Percentiles rank a stretch among this genome's conserved stretches.
Conservation (phyloP, 2,113 vertebrate genomes). For the Brevimyrus niger region DNA sequence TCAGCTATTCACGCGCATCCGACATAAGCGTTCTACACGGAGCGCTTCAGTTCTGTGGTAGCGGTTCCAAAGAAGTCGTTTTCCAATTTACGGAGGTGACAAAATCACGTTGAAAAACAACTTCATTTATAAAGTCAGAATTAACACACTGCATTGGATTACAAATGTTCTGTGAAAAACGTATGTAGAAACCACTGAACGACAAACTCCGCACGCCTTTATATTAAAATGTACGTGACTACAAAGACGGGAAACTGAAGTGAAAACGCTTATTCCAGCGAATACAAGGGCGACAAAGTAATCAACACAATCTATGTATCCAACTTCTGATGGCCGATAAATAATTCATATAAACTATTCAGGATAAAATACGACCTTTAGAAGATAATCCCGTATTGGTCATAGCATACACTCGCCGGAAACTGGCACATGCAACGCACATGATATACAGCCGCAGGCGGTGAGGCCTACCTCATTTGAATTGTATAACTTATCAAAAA, state of each 20-base stretch:
- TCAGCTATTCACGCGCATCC: slow-evolving; percentile 46
- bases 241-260: not conserved
- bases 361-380: not conserved
- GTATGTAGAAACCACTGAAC: not conserved
- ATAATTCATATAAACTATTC: not conserved
- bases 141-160: not conserved
- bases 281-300: not conserved
- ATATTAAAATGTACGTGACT: not conserved
- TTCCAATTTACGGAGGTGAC: not conserved
- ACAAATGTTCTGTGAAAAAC: not conserved
- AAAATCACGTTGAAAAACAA: not conserved
- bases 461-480: not conserved
- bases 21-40: slow-evolving; percentile 19
- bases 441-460: not conserved
- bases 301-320: not conserved
- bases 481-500: not conserved
- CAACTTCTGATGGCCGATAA: not conserved
- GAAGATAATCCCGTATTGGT: not conserved
- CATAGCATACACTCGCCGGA: not conserved
- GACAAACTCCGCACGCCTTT: not conserved
- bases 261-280: not conserved
- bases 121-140: not conserved
- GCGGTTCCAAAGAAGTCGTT: not conserved
- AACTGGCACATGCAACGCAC: not conserved
- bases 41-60: not conserved